Base-by-base conservation (phyloP, 1,140 invertebrate genomes). In the Atta colombica region DNA sequence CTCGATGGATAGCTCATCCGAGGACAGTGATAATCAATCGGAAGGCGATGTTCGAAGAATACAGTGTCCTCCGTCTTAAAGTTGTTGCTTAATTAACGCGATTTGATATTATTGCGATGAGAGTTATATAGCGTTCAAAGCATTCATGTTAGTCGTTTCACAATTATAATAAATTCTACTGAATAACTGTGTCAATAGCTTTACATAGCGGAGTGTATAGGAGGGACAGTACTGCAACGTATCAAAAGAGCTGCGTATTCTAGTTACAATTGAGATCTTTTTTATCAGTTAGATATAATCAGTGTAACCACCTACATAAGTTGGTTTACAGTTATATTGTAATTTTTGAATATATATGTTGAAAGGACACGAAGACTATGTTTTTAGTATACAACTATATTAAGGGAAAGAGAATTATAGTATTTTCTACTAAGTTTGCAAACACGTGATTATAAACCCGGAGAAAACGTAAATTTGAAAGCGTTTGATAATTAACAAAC, bases 31-130 rank as follows among this genome's bases (percentile, higher is more conserved):
- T 74, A 85, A 71, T 80, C 66, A 85, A 12, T 90, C 85, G 21
- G 89, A 90, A 39, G 77, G 53, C n/a, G 25, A 60, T 14, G 45
- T 87, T 58, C 63, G 31, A 74, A 87, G 77, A 75, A 80, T 85
- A 72, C 85, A 88, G 10, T 88, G 87, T 31, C 74, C 66, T 55
- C 78, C 65, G 28, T 90, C 86, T 65, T 91, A 88, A 78, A 90
- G 55, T 66, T 81, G 60, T 53, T 60, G 60, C 51, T 61, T 58
- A 81, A 65, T 66, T 49, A 60, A 60, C 10, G 28, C 39, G 21
- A 74, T 80, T 80, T 80, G 45, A 31, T 78, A 78, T 78, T 78
- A 45, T 28, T 71, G 21, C 21, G 35, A 61, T 61, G 39, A 1
- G 14, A 74, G 14, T 84, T 84, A 55, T 39, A 61, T 74, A 75